phyloP scores from a whole-genome alignment of 2,113 vertebrate species.

The Emydocephalus ijimae region DNA sequence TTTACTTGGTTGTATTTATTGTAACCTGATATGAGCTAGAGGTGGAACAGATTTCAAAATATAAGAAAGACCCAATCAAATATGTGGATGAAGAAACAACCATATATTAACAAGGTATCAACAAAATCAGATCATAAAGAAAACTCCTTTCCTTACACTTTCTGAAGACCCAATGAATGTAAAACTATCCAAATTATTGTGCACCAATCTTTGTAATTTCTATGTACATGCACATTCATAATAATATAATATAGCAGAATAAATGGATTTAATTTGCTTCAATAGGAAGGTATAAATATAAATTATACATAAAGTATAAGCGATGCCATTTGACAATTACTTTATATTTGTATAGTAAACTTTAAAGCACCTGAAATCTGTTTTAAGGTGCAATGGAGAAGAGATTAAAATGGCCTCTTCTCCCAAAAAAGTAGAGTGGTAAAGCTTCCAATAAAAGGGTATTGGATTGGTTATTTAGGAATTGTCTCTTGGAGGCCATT shows the following conservation, averaged over 20 bases:
- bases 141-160: background rate
- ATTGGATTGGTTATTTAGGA: background rate
- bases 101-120: background rate
- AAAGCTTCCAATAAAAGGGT: background rate
- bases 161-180: background rate
- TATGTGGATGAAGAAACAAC: no score
- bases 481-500: background rate
- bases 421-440: background rate
- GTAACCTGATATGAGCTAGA: background rate
- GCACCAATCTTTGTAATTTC: background rate
- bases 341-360: background rate
- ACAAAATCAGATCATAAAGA: background rate
- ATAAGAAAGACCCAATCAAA: background rate
- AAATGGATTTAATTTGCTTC: background rate
- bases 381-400: no score
- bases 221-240: no score
- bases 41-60: background rate
- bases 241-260: background rate
- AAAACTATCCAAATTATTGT: background rate
- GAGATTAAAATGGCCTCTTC: no score
- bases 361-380: background rate
- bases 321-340: background rate
- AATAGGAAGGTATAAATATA: background rate
- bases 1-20: background rate
- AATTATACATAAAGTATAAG: background rate